These are phyloP conservation scores for Drosophila ogumai DNA, from an alignment of 1,140 invertebrate genomes.

Conservation along the genomic window DNA sequence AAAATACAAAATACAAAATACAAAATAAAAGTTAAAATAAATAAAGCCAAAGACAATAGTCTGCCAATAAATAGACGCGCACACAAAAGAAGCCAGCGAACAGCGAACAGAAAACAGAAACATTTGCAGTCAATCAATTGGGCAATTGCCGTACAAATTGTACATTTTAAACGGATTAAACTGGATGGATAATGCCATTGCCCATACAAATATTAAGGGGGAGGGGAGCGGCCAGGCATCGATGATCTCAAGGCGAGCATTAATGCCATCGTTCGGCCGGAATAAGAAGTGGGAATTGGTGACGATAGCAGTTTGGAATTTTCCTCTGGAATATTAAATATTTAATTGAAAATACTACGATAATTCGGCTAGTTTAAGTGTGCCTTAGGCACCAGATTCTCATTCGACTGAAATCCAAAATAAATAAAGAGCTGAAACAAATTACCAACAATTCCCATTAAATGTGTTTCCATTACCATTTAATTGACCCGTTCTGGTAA, in stretches of 20 bases:
- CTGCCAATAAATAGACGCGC: slow-evolving; percentile 34
- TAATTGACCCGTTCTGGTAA: slow-evolving; percentile 50
- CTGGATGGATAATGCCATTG: slow-evolving; percentile 7
- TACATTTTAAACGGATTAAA: slow-evolving; percentile 62
- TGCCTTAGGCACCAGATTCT: neutral
- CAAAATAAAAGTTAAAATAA: slow-evolving; percentile 19
- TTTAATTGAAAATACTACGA: no score
- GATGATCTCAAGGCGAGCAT: slow-evolving; percentile 31
- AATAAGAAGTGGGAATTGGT: neutral
- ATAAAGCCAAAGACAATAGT: slow-evolving; percentile 48
- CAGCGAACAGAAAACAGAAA: slow-evolving; percentile 18
- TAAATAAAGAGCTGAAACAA: slow-evolving; percentile 46
- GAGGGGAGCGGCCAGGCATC: slow-evolving; percentile 13
- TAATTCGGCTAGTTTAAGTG: neutral
- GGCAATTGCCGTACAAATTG: slow-evolving; percentile 61
- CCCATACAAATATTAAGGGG: neutral
- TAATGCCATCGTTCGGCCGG: neutral
- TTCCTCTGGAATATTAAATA: no score
- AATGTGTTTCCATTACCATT: slow-evolving; percentile 67
- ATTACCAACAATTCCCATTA: slow-evolving; percentile 60
- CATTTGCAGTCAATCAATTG: slow-evolving; percentile 61
- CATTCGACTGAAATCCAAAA: neutral
- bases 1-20: neutral
- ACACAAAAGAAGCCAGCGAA: slow-evolving; percentile 32
- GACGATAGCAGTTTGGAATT: neutral